Evolutionary conservation across 2,797 vertebrate species (phyloP).

Genomic region (Microcaecilia unicolor): DNA sequence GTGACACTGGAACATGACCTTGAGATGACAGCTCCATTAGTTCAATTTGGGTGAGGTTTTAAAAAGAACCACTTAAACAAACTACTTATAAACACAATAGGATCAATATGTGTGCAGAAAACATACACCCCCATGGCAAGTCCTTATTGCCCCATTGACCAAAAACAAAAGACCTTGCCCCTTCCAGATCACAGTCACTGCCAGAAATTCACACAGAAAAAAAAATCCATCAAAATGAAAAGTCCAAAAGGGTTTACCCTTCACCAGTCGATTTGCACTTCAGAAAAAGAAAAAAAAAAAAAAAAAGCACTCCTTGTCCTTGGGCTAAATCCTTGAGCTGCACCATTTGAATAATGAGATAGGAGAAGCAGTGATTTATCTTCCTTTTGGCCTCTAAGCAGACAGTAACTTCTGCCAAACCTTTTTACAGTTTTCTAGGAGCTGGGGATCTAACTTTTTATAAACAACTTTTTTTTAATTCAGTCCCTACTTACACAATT

Average conservation of each 20-base stretch:
- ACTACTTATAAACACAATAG: conserved; percentile 51
- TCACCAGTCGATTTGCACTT: conserved; percentile 66
- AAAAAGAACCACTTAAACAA: conserved; percentile 46
- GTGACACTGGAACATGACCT: conserved; percentile 48
- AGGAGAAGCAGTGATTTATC: conserved; percentile 57
- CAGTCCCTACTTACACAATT: not conserved
- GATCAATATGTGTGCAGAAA: conserved; percentile 48
- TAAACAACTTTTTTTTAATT: conserved; percentile 14
- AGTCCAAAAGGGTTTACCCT: conserved; percentile 60
- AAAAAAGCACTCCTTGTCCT: conserved; percentile 46
- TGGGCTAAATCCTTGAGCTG: conserved; percentile 59
- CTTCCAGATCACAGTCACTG: conserved; percentile 56
- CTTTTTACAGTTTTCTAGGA: conserved; percentile 10
- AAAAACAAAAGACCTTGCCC: conserved; percentile 56
- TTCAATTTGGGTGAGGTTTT: conserved; percentile 19
- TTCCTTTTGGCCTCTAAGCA: conserved; percentile 55
- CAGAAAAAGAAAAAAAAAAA: too few relatives aligned
- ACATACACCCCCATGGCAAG: conserved; percentile 44
- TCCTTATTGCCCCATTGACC: conserved; percentile 55
- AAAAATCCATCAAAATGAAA: conserved; percentile 64
- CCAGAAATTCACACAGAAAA: conserved; percentile 55
- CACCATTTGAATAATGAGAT: conserved; percentile 58
- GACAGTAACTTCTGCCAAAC: conserved; percentile 47
- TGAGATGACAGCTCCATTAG: conserved; percentile 48
- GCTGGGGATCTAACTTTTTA: conserved; percentile 11